These are phyloP conservation scores for Criorhina ranunculi DNA, from an alignment of 2,888 invertebrate species.

Conservation along the genomic window DNA sequence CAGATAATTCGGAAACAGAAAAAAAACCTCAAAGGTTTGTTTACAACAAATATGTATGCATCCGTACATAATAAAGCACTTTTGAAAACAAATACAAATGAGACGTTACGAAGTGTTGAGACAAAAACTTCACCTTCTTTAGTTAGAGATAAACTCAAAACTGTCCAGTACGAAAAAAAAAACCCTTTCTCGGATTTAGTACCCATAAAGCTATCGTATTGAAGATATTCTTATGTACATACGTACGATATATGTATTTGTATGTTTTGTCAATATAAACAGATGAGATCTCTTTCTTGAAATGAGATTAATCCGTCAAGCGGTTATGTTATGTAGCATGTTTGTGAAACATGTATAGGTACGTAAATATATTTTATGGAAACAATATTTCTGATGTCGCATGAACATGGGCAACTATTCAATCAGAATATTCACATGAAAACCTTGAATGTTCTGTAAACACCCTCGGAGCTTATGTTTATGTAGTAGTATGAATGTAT, in stretches of 20 bases:
- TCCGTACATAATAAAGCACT: slow-evolving; percentile 38
- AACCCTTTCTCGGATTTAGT: too few relatives aligned
- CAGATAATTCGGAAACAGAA: slow-evolving; percentile 11
- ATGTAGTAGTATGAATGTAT: slow-evolving; percentile 1
- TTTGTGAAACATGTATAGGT: not conserved
- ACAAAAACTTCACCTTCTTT: not conserved
- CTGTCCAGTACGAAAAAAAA: too few relatives aligned
- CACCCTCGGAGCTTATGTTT: not conserved
- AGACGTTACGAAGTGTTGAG: not conserved
- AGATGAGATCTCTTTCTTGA: not conserved
- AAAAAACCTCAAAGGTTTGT: slow-evolving; percentile 35
- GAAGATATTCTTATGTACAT: too few relatives aligned
- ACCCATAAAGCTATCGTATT: too few relatives aligned
- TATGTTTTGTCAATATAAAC: too few relatives aligned
- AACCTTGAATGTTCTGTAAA: slow-evolving; percentile 9
- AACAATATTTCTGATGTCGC: not conserved
- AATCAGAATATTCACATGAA: slow-evolving; percentile 47
- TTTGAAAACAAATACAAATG: slow-evolving; percentile 46
- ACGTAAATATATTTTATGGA: not conserved
- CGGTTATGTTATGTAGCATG: not conserved
- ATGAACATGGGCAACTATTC: slow-evolving; percentile 21
- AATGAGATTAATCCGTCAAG: slow-evolving; percentile 14
- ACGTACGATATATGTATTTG: not conserved
- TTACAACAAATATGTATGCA: slow-evolving; percentile 24
- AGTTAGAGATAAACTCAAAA: not conserved